phyloP scores from a whole-genome alignment of 2,888 invertebrate genomes.

The Auanema sp. region DNA sequence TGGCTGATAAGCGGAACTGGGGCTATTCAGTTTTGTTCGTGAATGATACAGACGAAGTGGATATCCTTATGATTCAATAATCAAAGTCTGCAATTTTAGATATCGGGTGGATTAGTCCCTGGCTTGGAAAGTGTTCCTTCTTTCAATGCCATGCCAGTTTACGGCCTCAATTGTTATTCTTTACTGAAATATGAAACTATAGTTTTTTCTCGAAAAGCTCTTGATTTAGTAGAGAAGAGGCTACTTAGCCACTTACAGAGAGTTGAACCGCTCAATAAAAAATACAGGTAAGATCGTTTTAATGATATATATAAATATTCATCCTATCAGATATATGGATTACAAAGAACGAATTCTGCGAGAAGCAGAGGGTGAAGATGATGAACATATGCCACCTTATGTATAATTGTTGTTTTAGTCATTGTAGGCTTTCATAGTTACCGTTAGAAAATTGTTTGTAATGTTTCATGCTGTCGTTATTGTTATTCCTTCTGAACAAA shows the following conservation, averaged over 20 bases:
- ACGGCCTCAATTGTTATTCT: constrained; percentile 89
- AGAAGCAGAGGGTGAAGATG: constrained; percentile 58
- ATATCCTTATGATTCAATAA: neutral
- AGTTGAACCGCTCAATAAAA: constrained; percentile 45
- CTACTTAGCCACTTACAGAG: constrained; percentile 53
- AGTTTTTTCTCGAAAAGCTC: constrained; percentile 72
- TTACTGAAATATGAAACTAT: constrained; percentile 95
- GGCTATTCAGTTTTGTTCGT: constrained; percentile 92
- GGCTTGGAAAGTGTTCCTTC: constrained; percentile 80
- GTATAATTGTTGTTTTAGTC: constrained; percentile 35
- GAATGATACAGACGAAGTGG: constrained; percentile 76
- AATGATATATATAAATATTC: neutral
- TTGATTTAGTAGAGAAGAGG: constrained; percentile 79
- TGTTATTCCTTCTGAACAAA: too few species aligned
- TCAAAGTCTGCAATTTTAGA: constrained; percentile 35
- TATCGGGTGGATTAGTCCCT: constrained; percentile 76
- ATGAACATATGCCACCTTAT: constrained; percentile 52
- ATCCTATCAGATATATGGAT: constrained; percentile 52
- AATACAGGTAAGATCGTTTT: constrained; percentile 39
- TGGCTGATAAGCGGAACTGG: constrained; percentile 86
- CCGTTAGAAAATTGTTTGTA: too few species aligned
- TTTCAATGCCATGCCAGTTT: constrained; percentile 91
- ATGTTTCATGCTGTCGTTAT: too few species aligned
- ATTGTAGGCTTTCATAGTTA: too few species aligned
- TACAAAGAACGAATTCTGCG: constrained; percentile 55